Evolutionary conservation across 2,797 vertebrate species (phyloP), one percentile per base, ranked within the genome.

Genomic region (Enteromius treurensis): DNA sequence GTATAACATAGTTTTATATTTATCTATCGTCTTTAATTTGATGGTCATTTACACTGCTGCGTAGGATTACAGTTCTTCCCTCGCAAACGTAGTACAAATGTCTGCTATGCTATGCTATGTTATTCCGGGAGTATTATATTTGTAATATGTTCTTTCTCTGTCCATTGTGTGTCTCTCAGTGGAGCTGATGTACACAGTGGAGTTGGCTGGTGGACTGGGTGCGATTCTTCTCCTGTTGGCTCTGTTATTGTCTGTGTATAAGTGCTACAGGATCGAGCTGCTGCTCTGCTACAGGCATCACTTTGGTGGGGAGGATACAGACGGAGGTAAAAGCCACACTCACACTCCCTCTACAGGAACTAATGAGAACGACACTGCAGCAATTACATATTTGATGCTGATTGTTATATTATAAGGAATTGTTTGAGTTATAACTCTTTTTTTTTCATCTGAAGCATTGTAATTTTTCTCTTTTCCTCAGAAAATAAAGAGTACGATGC

Each of bases 171-270:
- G 21, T 47, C 67, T 90, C 89, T 91, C 95, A 95, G 92, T 95
- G 96, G 97, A 99, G 92, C 94, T 99, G 90, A 98, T 99, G 97
- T 99, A 98, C 93, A 98, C 97, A 9, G 96, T 98, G 91, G 97
- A 99, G 93, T 95, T 99, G 94, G 97, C 97, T 90, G 97, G 97
- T 86, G 98, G 97, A 4, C 96, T 99, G 88, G 97, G 98, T 90
- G 97, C 97, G 84, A 99, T 99, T 93, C 95, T 99, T 86, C 94
- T 99, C 92, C 95, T 99, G 81, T 96, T 99, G 69, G 95, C 97
- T 93, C 97, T 97, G 89, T 94, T 99, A 94, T 96, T 99, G 90
- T 97, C 96, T 90, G 91, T 98, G 91, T 99, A 98, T 94, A 98
- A 98, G 91, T 98, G 97, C 93, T 98, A 99, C 95, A 98, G 96